phyloP scores from a whole-genome alignment of 1,140 invertebrate species.

The Zophobas atratus region DNA sequence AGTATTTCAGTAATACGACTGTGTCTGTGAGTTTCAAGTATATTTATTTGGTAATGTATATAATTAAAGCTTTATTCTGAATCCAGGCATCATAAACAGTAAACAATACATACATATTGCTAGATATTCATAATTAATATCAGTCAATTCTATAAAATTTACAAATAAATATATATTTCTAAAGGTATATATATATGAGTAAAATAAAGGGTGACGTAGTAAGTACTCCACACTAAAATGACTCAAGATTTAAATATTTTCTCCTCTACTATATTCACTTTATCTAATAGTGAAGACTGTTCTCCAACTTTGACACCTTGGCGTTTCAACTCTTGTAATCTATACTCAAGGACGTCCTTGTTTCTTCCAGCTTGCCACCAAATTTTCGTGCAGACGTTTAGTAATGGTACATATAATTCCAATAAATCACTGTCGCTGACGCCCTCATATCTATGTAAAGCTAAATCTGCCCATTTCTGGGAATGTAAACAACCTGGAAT shows the following conservation, averaged over 20 bases:
- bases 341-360: conserved; percentile 73
- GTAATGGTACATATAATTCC: conserved; percentile 78
- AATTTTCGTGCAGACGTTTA: conserved; percentile 78
- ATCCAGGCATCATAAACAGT: neutral
- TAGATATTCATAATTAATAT: neutral
- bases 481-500: conserved; percentile 72
- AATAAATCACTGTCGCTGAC: conserved; percentile 78
- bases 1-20: too few species aligned
- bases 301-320: conserved; percentile 76
- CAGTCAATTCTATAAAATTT: conserved; percentile 31
- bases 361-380: conserved; percentile 78
- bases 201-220: conserved; percentile 9
- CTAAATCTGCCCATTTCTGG: conserved; percentile 79
- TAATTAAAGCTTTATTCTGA: too few species aligned
- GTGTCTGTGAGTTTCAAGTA: too few species aligned
- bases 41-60: too few species aligned
- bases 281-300: conserved; percentile 68
- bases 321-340: conserved; percentile 73
- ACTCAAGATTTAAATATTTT: conserved; percentile 47
- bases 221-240: conserved; percentile 5
- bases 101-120: neutral
- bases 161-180: conserved; percentile 16
- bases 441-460: conserved; percentile 76
- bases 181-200: neutral
- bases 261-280: conserved; percentile 52